A percentile compares a stretch with the other conserved stretches of the same genome.
Conservation (phyloP, 2,888 invertebrate genomes). For the Drosophila rubida region DNA sequence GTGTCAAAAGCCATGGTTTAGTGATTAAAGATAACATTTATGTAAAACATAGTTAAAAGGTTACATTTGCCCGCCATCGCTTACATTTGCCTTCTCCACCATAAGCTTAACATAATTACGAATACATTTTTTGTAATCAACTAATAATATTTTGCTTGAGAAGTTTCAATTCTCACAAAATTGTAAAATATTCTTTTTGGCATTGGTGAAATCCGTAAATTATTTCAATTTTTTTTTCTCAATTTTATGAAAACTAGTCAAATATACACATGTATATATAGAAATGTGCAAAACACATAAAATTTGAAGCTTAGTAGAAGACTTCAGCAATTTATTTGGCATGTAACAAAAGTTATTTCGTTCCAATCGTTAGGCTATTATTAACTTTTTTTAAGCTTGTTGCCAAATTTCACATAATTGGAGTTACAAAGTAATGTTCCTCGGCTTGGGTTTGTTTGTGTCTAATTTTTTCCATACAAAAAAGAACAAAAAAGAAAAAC, state of each 20-base stretch:
- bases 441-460: neutral
- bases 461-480: neutral
- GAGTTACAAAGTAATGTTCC: neutral
- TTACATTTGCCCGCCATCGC: neutral
- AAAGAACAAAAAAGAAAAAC: neutral
- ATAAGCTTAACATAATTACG: neutral
- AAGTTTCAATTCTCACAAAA: neutral
- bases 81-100: neutral
- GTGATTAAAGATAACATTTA: neutral
- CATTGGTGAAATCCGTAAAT: too few relatives aligned
- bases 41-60: neutral
- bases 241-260: neutral
- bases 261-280: neutral
- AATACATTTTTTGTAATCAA: neutral
- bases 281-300: neutral
- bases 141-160: neutral
- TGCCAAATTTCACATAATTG: neutral
- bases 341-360: neutral
- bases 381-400: neutral
- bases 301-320: neutral
- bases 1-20: conserved; percentile 4
- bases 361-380: neutral
- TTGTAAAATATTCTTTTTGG: neutral
- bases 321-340: neutral
- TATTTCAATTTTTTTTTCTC: neutral